A percentile compares a stretch with the other conserved stretches of the same genome.
These are phyloP conservation scores for Manduca sexta DNA, from an alignment of 1,140 invertebrate species.

Conservation along the genomic window DNA sequence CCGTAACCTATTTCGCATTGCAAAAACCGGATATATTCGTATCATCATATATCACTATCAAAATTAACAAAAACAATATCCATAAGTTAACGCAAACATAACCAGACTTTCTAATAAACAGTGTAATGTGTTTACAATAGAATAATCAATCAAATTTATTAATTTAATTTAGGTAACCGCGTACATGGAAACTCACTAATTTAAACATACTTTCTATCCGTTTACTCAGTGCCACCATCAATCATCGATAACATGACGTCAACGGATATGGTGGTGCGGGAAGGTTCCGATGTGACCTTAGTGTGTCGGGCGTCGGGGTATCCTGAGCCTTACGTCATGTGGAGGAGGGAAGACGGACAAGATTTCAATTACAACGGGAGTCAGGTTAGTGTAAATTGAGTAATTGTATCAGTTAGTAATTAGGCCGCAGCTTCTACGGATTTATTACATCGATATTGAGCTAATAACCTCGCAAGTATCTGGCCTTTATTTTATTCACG, in stretches of 20 bases:
- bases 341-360: conserved; percentile 90
- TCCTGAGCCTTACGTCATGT: conserved; percentile 93
- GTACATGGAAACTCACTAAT: neutral
- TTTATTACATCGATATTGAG: too few relatives aligned
- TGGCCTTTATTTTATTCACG: too few relatives aligned
- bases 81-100: neutral
- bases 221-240: conserved; percentile 83
- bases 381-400: conserved; percentile 74
- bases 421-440: too few relatives aligned
- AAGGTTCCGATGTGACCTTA: conserved; percentile 90
- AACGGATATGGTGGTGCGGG: conserved; percentile 90
- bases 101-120: neutral
- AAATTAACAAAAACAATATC: too few relatives aligned
- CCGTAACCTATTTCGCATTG: too few relatives aligned
- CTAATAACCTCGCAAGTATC: too few relatives aligned
- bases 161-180: neutral
- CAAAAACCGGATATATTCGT: too few relatives aligned
- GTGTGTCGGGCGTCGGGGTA: conserved; percentile 90
- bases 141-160: neutral
- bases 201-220: conserved; percentile 6
- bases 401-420: too few relatives aligned
- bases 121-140: neutral
- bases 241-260: conserved; percentile 90
- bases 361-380: conserved; percentile 91
- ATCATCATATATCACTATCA: too few relatives aligned